Percentiles rank a stretch among this genome's conserved stretches.
Conservation (phyloP, 2,888 invertebrate genomes). For the Boloria selene region DNA sequence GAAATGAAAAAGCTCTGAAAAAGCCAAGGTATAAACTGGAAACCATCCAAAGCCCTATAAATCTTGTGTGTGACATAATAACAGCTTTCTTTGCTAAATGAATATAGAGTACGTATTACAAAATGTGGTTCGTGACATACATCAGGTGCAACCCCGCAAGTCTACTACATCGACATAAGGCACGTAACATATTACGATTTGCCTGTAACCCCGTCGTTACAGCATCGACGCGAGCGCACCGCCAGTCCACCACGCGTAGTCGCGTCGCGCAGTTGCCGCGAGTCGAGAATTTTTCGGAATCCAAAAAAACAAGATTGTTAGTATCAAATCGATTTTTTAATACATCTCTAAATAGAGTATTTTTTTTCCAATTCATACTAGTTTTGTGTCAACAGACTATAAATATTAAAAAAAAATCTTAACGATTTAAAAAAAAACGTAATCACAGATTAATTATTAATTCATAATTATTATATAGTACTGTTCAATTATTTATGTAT, state of each 20-base stretch:
- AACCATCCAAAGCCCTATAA: no score
- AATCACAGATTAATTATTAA: not conserved
- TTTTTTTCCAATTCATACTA: not conserved
- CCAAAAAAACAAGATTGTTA: conserved; percentile 11
- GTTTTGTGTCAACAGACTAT: not conserved
- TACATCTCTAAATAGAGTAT: no score
- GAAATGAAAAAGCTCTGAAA: no score
- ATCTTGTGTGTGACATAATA: not conserved
- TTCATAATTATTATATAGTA: conserved; percentile 15
- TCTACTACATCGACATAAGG: conserved; percentile 64
- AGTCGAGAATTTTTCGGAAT: conserved; percentile 31
- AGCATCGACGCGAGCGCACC: conserved; percentile 51
- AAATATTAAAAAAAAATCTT: not conserved
- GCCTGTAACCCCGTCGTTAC: conserved; percentile 55
- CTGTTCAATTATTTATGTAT: conserved; percentile 32
- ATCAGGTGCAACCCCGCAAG: conserved; percentile 45
- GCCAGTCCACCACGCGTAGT: conserved; percentile 69
- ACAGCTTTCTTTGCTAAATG: conserved; percentile 18
- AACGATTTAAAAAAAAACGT: not conserved
- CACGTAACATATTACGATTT: conserved; percentile 67
- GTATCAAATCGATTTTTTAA: conserved; percentile 23
- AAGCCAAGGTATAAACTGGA: no score
- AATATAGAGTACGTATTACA: conserved; percentile 31
- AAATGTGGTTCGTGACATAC: conserved; percentile 39
- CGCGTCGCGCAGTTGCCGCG: conserved; percentile 72